These are phyloP conservation scores for Euwallacea similis DNA, from an alignment of 1,140 invertebrate species.

Conservation along the genomic window DNA sequence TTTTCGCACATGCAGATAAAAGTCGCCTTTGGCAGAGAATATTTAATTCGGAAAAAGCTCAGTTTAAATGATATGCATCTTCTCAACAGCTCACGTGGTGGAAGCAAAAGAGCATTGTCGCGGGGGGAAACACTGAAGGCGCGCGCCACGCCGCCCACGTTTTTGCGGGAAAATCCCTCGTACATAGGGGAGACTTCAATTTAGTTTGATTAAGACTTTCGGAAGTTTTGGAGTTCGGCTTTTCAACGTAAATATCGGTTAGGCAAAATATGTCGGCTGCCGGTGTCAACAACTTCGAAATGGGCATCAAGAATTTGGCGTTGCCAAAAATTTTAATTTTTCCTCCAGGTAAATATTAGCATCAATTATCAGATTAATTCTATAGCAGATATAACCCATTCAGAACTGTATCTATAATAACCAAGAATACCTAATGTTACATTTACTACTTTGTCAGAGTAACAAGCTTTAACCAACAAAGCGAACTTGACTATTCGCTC, in stretches of 20 bases:
- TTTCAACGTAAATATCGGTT: not conserved
- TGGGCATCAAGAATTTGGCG: not conserved
- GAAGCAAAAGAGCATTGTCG: constrained; percentile 7
- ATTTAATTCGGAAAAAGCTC: too few species aligned
- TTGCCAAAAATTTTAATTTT: not conserved
- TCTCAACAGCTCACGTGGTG: constrained; percentile 6
- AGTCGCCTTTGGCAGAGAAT: not conserved
- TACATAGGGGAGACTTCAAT: constrained; percentile 23
- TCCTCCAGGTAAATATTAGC: not conserved
- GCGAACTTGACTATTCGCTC: too few species aligned
- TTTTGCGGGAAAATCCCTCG: constrained; percentile 34
- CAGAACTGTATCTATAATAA: too few species aligned
- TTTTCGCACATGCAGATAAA: constrained; percentile 1
- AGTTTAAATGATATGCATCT: too few species aligned
- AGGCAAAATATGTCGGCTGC: not conserved
- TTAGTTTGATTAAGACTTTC: constrained; percentile 32
- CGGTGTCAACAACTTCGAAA: not conserved
- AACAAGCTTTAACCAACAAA: too few species aligned
- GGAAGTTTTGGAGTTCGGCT: constrained; percentile 19
- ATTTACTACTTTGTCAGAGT: too few species aligned
- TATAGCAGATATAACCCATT: too few species aligned
- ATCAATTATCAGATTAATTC: too few species aligned
- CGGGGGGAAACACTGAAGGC: constrained; percentile 24
- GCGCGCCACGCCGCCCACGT: constrained; percentile 44
- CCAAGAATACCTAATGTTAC: too few species aligned